A percentile compares a stretch with the other conserved stretches of the same genome.
These are phyloP conservation scores for Drosophila villosipedis DNA, from an alignment of 2,888 invertebrate species.

Conservation along the genomic window DNA sequence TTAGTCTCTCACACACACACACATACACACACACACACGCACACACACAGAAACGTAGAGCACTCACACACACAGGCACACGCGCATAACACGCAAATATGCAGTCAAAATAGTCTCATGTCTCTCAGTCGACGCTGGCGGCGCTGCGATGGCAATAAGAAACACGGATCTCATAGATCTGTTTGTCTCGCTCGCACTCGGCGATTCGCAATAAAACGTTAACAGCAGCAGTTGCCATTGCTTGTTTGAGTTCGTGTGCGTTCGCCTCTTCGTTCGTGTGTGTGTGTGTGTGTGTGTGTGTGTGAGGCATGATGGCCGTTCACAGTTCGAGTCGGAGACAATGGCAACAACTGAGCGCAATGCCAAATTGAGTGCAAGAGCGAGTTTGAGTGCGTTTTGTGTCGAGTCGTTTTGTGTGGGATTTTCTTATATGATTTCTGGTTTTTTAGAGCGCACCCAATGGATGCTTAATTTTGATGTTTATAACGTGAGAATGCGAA, in stretches of 20 bases:
- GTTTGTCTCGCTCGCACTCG: slow-evolving; percentile 65
- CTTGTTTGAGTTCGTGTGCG: slow-evolving; percentile 22
- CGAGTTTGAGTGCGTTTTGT: slow-evolving; percentile 46
- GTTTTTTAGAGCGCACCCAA: slow-evolving; percentile 70
- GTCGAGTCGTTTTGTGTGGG: slow-evolving; percentile 38
- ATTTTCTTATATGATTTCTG: slow-evolving; percentile 57
- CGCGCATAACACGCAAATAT: slow-evolving; percentile 43
- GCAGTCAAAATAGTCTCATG: slow-evolving; percentile 60
- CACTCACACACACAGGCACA: slow-evolving; percentile 29
- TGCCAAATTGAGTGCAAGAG: slow-evolving; percentile 59
- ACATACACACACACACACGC: slow-evolving; percentile 24
- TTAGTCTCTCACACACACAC: slow-evolving; percentile 50
- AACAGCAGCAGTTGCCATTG: slow-evolving; percentile 37
- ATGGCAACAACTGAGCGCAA: slow-evolving; percentile 37
- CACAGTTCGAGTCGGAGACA: slow-evolving; percentile 36
- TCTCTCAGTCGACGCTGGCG: slow-evolving; percentile 53
- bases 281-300: slow-evolving; percentile 25
- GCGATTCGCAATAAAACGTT: slow-evolving; percentile 47
- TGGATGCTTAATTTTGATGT: slow-evolving; percentile 76
- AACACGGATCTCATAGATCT: slow-evolving; percentile 58
- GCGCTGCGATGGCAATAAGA: slow-evolving; percentile 71
- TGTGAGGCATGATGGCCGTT: slow-evolving; percentile 74
- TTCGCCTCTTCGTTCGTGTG: slow-evolving; percentile 2
- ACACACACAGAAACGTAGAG: slow-evolving; percentile 29
- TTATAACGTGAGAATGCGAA: slow-evolving; percentile 82